Base-by-base conservation (phyloP, 2,797 vertebrate species). In the Anas flavirostris region DNA sequence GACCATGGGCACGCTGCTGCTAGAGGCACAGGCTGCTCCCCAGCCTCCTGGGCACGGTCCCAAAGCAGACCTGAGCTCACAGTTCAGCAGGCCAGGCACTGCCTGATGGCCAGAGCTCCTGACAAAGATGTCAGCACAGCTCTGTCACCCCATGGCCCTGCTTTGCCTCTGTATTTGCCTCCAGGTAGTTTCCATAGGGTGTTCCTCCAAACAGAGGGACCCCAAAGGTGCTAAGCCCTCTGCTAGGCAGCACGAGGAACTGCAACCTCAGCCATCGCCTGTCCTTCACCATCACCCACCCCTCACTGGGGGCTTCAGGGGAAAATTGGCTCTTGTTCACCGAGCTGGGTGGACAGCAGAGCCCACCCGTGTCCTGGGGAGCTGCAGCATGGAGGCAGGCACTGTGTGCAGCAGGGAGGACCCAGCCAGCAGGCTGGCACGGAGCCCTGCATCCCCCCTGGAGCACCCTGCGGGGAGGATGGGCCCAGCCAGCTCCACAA, bases 21-120 rank as follows among this genome's bases (percentile, higher is more conserved):
- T 31, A 8, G 31, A 23, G 39, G 52, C 9, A 29, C 53, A 26
- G 59, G 76, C 56, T 23, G 77, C 67, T 58, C 60, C 53, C 12
- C 17, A 43, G 46, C 33, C 13, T 1, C 52, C 58, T 3, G 37
- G 18, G 41, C 68, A 10, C 43, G 10, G 28, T 7, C 62, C 67
- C 4, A 6, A 16, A 17, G 58, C 19, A n/a, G 79, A 15, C 5
- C 10, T 0, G 19, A n/a, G 55, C 37, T 17, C 52, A 15, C 16
- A 1, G 4, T 13, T 22, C 17, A 2, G 39, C 5, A 39, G 16
- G 28, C 31, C 58, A 19, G 19, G 13, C 12, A 0, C 28, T 15
- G 60, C 14, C 41, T 48, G 18, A 6, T 8, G 26, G 83, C 25
- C 66, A 55, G 31, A 29, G 53, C 52, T 58, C 22, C 70, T 8